Conservation (phyloP, 2,888 invertebrate genomes). For the Agriopis marginaria region DNA sequence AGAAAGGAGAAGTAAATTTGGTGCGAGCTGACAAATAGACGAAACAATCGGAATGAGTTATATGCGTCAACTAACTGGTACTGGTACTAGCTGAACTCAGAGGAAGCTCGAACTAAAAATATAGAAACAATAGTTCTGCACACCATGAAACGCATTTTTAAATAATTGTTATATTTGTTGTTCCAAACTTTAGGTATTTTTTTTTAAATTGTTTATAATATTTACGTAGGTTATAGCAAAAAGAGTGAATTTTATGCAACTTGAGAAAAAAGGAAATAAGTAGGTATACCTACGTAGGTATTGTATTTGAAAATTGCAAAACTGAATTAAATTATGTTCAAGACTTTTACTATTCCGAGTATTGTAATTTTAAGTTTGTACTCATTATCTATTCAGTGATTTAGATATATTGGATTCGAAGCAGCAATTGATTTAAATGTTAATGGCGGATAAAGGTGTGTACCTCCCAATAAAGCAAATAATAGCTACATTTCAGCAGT, state of each 20-base stretch:
- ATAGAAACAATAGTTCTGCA: no score
- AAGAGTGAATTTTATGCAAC: no score
- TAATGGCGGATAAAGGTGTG: constrained; percentile 14
- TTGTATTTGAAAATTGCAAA: no score
- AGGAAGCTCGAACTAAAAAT: constrained; percentile 4
- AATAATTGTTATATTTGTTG: no score
- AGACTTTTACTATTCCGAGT: background rate
- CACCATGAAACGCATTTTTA: no score
- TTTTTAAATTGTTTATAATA: no score
- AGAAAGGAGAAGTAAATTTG: constrained; percentile 7
- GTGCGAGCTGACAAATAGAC: constrained; percentile 46
- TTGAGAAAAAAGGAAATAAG: no score
- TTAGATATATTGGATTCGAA: background rate
- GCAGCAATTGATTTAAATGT: constrained; percentile 16
- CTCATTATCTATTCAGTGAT: background rate
- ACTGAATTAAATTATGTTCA: background rate
- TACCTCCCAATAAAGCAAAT: background rate
- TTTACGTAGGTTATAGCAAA: no score
- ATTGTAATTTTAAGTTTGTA: background rate
- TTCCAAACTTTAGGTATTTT: no score
- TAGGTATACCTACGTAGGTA: no score
- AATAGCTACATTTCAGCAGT: constrained; percentile 8
- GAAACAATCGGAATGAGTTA: constrained; percentile 52
- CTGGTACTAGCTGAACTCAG: constrained; percentile 24
- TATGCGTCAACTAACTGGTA: constrained; percentile 20